These are phyloP conservation scores for Callitettix versicolor DNA, from an alignment of 1,140 invertebrate genomes.

Conservation along the genomic window DNA sequence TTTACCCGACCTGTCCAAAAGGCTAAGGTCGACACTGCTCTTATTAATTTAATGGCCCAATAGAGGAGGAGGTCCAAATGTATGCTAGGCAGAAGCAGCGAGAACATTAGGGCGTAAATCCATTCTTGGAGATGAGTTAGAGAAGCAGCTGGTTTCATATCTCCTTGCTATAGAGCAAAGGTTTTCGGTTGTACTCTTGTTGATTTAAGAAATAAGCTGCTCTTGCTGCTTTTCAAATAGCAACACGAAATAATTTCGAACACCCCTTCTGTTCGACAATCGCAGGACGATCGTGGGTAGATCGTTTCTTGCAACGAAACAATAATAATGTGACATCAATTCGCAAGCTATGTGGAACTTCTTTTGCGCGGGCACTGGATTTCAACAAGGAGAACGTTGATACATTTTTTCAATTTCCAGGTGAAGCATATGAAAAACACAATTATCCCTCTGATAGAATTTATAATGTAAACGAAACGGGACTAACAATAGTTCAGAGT, in stretches of 20 bases:
- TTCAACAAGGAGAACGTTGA: slow-evolving; percentile 29
- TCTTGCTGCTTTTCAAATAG: slow-evolving; percentile 1
- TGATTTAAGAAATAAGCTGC: not conserved
- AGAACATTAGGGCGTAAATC: too few relatives aligned
- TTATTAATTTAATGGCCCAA: too few relatives aligned
- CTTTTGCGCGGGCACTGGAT: slow-evolving; percentile 25
- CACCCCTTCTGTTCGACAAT: slow-evolving; percentile 11
- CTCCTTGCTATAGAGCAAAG: not conserved
- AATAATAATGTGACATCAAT: not conserved
- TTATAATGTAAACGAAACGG: slow-evolving; percentile 32
- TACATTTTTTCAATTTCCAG: slow-evolving; percentile 29
- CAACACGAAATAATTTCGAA: not conserved
- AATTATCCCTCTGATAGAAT: slow-evolving; percentile 26
- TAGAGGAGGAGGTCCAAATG: too few relatives aligned
- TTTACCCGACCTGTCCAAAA: too few relatives aligned
- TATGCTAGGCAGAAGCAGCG: too few relatives aligned
- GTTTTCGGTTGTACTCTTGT: not conserved
- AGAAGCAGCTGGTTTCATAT: not conserved
- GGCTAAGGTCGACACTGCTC: too few relatives aligned
- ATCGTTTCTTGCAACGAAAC: slow-evolving; percentile 16
- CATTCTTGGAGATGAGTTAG: not conserved
- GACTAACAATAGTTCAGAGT: slow-evolving; percentile 27
- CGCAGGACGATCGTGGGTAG: slow-evolving; percentile 21
- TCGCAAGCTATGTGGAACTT: slow-evolving; percentile 23
- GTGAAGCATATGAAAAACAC: slow-evolving; percentile 24